These are phyloP conservation scores for Stramonita haemastoma DNA, from an alignment of 2,888 invertebrate genomes.

Conservation along the genomic window DNA sequence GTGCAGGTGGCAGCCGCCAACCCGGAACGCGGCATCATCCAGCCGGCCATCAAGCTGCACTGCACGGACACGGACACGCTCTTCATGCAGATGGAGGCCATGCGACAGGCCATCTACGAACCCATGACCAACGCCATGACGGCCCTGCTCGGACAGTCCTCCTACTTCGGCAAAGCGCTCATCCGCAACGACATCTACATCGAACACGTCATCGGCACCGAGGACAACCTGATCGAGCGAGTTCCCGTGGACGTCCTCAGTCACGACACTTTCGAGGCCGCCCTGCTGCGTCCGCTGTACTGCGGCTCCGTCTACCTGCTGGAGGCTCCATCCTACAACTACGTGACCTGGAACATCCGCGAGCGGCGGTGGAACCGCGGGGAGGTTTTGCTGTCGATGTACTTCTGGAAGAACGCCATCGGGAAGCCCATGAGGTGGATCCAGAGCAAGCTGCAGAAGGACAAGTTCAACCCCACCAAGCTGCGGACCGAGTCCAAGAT, in stretches of 20 bases:
- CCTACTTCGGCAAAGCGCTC: constrained; percentile 70
- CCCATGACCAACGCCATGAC: constrained; percentile 69
- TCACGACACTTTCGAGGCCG: constrained; percentile 72
- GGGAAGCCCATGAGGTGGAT: constrained; percentile 66
- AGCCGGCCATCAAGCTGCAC: constrained; percentile 68
- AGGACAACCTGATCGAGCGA: constrained; percentile 65
- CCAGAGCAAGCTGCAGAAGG: constrained; percentile 62
- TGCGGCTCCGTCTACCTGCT: constrained; percentile 62
- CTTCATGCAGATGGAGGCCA: constrained; percentile 69
- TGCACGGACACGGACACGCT: constrained; percentile 63
- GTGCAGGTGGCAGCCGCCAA: constrained; percentile 65
- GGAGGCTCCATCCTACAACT: constrained; percentile 69
- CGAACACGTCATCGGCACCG: constrained; percentile 66
- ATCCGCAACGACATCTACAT: constrained; percentile 69
- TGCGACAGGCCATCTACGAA: constrained; percentile 67
- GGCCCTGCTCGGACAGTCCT: constrained; percentile 64
- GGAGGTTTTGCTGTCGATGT: constrained; percentile 67
- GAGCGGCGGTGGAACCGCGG: constrained; percentile 71
- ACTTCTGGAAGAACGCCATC: constrained; percentile 68
- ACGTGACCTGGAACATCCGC: constrained; percentile 70
- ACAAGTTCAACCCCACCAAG: constrained; percentile 65
- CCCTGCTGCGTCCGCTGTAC: constrained; percentile 65
- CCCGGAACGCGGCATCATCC: constrained; percentile 69
- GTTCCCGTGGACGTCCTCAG: constrained; percentile 71
- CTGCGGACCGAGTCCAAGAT: constrained; percentile 66